phyloP scores from a whole-genome alignment of 2,888 invertebrate species.

The Hesperia comma region DNA sequence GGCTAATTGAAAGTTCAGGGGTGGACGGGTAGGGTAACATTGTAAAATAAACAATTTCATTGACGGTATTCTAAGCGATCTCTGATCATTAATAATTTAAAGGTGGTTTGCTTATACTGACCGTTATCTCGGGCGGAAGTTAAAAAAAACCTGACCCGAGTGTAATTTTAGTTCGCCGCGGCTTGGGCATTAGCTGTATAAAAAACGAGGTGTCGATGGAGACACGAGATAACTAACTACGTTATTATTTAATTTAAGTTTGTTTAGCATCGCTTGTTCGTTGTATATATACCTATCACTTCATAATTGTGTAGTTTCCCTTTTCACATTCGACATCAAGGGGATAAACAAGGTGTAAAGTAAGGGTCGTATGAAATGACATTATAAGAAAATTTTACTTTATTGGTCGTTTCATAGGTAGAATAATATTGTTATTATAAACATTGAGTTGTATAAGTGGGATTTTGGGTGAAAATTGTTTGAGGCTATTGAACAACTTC shows the following conservation, averaged over 20 bases:
- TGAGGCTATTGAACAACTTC: no score
- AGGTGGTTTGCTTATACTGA: conserved; percentile 68
- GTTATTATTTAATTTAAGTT: conserved; percentile 71
- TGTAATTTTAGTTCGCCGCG: conserved; percentile 51
- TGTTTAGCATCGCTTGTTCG: conserved; percentile 57
- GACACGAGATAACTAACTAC: conserved; percentile 70
- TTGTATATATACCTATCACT: conserved; percentile 33
- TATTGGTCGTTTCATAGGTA: no score
- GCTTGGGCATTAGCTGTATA: conserved; percentile 70
- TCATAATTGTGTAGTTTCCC: conserved; percentile 28
- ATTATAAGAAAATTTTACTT: no score
- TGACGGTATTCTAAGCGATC: conserved; percentile 63
- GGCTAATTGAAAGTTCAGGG: conserved; percentile 66
- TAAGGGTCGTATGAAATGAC: conserved; percentile 9
- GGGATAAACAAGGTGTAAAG: conserved; percentile 19
- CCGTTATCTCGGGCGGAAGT: conserved; percentile 78
- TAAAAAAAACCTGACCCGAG: conserved; percentile 71
- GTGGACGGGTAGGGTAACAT: conserved; percentile 50
- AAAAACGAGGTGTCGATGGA: conserved; percentile 77
- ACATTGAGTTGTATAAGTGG: no score
- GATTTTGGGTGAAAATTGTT: no score
- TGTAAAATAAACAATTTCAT: conserved; percentile 59
- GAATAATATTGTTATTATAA: no score
- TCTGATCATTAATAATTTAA: conserved; percentile 66
- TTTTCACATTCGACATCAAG: conserved; percentile 22